Conservation (phyloP, 2,113 vertebrate genomes). For the Festucalex cinctus region DNA sequence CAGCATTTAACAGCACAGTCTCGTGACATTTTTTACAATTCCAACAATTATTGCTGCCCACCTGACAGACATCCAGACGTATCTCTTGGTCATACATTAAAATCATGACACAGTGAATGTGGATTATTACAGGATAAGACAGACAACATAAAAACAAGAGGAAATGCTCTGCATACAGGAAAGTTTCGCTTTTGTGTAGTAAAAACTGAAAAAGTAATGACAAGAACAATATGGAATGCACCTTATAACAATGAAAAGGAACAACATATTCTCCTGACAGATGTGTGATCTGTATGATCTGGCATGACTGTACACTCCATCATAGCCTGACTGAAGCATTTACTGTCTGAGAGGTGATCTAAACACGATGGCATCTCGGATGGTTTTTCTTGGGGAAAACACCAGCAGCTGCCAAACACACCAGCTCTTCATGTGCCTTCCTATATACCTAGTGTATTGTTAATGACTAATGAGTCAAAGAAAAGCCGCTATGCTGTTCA, state of each 20-base stretch:
- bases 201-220: slow-evolving; percentile 52
- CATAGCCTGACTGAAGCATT: slow-evolving; percentile 28
- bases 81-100: slow-evolving; percentile 3
- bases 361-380: slow-evolving; percentile 33
- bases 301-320: slow-evolving; percentile 39
- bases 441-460: slow-evolving; percentile 57
- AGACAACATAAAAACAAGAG: slow-evolving; percentile 64
- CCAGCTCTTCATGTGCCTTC: slow-evolving; percentile 32
- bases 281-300: slow-evolving; percentile 26
- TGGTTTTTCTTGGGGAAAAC: slow-evolving; percentile 27
- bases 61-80: neutral
- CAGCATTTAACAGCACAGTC: neutral
- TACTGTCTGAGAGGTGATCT: slow-evolving; percentile 16
- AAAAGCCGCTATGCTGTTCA: slow-evolving; percentile 46
- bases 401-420: slow-evolving; percentile 41
- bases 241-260: slow-evolving; percentile 59
- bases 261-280: slow-evolving; percentile 41
- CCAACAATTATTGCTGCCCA: neutral
- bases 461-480: slow-evolving; percentile 53
- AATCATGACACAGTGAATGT: slow-evolving; percentile 8
- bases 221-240: slow-evolving; percentile 63
- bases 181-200: slow-evolving; percentile 68
- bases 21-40: neutral
- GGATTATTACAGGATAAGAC: neutral
- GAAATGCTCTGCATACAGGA: slow-evolving; percentile 71